phyloP scores from a whole-genome alignment of 2,888 invertebrate species.

The Coelogynopora nodosa region DNA sequence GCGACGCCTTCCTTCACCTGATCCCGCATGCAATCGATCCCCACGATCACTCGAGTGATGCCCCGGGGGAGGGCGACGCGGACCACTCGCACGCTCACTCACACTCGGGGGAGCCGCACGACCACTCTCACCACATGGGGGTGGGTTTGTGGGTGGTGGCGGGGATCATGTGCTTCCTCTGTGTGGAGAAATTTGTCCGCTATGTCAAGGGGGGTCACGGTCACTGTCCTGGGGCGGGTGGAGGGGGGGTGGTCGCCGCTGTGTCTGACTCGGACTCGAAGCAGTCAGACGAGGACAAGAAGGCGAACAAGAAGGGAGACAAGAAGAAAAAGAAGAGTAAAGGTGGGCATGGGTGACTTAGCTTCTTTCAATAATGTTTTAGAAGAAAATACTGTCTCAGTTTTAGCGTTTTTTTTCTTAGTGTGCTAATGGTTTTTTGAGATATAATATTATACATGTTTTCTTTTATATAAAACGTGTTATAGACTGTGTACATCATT shows the following conservation, averaged over 20 bases:
- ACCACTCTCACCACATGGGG: constrained; percentile 65
- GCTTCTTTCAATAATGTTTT: too few relatives aligned
- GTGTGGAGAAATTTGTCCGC: constrained; percentile 77
- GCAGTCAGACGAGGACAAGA: constrained; percentile 40
- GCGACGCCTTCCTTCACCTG: constrained; percentile 95
- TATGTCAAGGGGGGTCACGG: constrained; percentile 77
- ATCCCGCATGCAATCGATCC: constrained; percentile 85
- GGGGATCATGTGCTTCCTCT: constrained; percentile 84
- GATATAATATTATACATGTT: too few relatives aligned
- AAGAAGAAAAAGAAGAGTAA: constrained; percentile 47
- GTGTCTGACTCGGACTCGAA: constrained; percentile 3
- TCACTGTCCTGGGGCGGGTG: constrained; percentile 68
- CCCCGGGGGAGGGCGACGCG: constrained; percentile 52
- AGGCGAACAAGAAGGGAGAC: constrained; percentile 46
- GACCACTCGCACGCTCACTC: constrained; percentile 57
- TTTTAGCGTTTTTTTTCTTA: too few relatives aligned
- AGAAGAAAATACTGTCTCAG: too few relatives aligned
- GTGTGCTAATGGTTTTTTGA: too few relatives aligned
- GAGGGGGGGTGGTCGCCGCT: neutral
- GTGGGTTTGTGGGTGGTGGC: constrained; percentile 89
- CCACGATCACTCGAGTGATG: constrained; percentile 53
- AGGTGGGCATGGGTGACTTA: too few relatives aligned
- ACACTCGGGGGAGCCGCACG: constrained; percentile 58
- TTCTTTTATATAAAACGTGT: too few relatives aligned
- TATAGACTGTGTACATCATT: too few relatives aligned